Evolutionary conservation across 2,113 vertebrate genomes (phyloP).

Genomic region (human (Homo sapiens)): DNA sequence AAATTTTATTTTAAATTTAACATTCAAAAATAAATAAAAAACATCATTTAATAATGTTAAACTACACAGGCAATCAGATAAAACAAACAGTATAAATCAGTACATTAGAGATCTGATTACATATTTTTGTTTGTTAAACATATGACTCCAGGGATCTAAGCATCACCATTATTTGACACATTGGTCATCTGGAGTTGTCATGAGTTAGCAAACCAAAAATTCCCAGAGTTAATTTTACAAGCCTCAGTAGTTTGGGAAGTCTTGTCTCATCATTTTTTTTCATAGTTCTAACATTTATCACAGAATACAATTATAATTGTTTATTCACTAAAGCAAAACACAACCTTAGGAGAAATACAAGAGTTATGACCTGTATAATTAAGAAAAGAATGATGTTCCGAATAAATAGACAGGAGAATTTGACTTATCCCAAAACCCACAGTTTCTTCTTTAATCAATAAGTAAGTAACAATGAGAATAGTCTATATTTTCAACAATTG

Average conservation of each 20-base stretch:
- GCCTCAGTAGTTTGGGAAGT: neutral
- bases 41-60: neutral
- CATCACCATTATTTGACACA: conserved; percentile 37
- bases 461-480: neutral
- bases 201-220: conserved; percentile 49
- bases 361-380: conserved; percentile 3
- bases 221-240: conserved; percentile 39
- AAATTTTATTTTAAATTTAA: neutral
- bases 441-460: neutral
- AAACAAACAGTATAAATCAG: neutral
- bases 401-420: conserved; percentile 4
- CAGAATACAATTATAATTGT: conserved; percentile 17
- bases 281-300: neutral
- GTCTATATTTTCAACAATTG: neutral
- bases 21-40: neutral
- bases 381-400: conserved; percentile 12
- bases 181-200: conserved; percentile 32
- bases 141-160: neutral
- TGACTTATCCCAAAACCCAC: neutral
- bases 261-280: conserved; percentile 27
- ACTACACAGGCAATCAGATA: neutral
- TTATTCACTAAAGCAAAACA: conserved; percentile 48
- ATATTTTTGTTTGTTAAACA: conserved; percentile 37
- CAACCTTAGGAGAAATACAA: conserved; percentile 28
- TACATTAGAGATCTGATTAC: neutral